phyloP scores from a whole-genome alignment of 1,140 invertebrate species.

The Cecropterus lyciades region DNA sequence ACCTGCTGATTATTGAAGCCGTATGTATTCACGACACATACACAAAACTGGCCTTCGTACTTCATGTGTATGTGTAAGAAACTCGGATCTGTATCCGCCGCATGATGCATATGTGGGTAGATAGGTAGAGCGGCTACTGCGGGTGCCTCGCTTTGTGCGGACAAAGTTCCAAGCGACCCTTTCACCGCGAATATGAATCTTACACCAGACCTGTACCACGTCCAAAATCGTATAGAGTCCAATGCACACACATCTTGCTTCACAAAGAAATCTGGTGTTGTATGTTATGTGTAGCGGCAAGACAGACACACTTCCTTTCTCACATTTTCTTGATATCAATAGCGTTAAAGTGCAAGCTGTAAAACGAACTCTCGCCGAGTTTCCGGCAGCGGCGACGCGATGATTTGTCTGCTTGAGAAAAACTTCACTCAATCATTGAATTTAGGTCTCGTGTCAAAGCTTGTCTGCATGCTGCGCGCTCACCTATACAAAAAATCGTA shows the following conservation, averaged over 20 bases:
- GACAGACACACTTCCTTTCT: conserved; percentile 82
- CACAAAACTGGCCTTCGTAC: conserved; percentile 79
- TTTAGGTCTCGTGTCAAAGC: conserved; percentile 23
- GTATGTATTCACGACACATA: conserved; percentile 77
- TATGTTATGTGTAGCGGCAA: conserved; percentile 71
- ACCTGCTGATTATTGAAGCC: conserved; percentile 83
- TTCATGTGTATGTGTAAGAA: conserved; percentile 79
- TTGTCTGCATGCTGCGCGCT: not conserved
- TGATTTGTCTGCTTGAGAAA: conserved; percentile 60
- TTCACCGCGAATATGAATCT: conserved; percentile 79
- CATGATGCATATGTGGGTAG: conserved; percentile 79
- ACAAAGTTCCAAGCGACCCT: conserved; percentile 74
- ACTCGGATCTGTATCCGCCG: conserved; percentile 82
- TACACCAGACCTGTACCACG: conserved; percentile 62
- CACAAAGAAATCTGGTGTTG: conserved; percentile 68
- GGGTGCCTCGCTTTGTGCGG: conserved; percentile 75
- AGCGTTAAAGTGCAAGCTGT: conserved; percentile 73
- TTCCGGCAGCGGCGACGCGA: conserved; percentile 66
- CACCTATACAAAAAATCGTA: conserved; percentile 4
- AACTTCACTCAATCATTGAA: conserved; percentile 49
- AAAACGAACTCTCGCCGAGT: conserved; percentile 71
- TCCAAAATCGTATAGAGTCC: conserved; percentile 64
- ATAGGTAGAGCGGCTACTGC: conserved; percentile 80
- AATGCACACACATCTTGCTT: conserved; percentile 53
- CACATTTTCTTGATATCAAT: conserved; percentile 82